Conservation (phyloP, 2,888 invertebrate species). For the Athalia circularis region DNA sequence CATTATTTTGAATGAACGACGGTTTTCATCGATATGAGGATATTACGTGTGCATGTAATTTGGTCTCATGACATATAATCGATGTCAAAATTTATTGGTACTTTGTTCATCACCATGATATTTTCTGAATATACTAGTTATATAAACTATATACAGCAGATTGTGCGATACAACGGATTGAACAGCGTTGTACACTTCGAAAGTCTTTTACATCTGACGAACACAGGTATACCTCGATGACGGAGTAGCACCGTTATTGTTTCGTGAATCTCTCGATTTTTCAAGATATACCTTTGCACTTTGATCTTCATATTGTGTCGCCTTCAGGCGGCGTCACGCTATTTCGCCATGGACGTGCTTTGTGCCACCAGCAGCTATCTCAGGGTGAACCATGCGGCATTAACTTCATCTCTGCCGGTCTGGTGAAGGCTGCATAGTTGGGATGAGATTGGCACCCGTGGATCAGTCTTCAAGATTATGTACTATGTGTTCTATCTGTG, state of each 20-base stretch:
- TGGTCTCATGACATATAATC: too few relatives aligned
- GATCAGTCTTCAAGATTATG: neutral
- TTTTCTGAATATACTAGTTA: too few relatives aligned
- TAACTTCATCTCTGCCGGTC: slow-evolving; percentile 21
- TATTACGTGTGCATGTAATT: neutral
- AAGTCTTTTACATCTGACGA: neutral
- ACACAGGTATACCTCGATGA: neutral
- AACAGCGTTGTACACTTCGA: neutral
- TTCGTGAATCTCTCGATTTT: slow-evolving; percentile 1
- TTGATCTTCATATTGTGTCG: slow-evolving; percentile 22
- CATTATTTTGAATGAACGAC: neutral
- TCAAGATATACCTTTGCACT: slow-evolving; percentile 14
- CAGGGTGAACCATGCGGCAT: slow-evolving; percentile 13
- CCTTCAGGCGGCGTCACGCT: slow-evolving; percentile 22
- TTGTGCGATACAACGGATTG: neutral
- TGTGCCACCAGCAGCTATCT: slow-evolving; percentile 25
- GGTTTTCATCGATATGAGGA: neutral
- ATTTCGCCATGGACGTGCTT: slow-evolving; percentile 19
- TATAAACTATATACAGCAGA: too few relatives aligned
- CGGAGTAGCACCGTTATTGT: neutral
- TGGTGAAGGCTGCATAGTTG: slow-evolving; percentile 12
- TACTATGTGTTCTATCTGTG: neutral
- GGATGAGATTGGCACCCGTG: neutral
- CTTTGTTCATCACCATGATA: too few relatives aligned
- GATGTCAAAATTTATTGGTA: too few relatives aligned